Evolutionary conservation across 2,888 invertebrate species (phyloP), one percentile per base, ranked within the genome.

Genomic region (Ganaspis brasiliensis): DNA sequence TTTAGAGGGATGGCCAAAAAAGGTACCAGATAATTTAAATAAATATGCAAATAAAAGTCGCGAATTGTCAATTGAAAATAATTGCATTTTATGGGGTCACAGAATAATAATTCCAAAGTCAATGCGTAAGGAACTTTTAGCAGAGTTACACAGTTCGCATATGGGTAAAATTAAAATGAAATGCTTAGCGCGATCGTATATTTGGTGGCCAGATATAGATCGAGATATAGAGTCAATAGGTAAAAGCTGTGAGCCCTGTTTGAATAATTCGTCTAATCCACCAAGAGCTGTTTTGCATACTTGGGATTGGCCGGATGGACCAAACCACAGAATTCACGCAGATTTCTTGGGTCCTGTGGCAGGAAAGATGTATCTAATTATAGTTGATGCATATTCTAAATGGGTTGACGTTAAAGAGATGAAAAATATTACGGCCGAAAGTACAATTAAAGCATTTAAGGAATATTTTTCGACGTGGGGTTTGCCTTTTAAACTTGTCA

Each of bases 161-260:
- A 72, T 81, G 45, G 82, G 82, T 0, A 78, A 82, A 0, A 79
- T 79, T 0, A 73, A 76, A 35, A 82, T 83, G 72, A 82, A 83
- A 45, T 72, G 78, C 0, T 24, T 83, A 1, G 82, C 83, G 0
- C 55, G 83, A 8, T 82, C 83, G 0, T 79, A 76, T 37, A 70
- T 82, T 2, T 84, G 84, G 84, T 85, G 83, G 82, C 79, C 82
- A 2, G 72, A 40, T 1, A 78, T 84, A 0, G 83, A 84, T 49
- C 10, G 16, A 8, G 82, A 84, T 8, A 81, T 84, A 3, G 80
- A 86, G n/a, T 67, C 72, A 10, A 6, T 80, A 9, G 45, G 56
- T 1, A 85, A 81, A 63, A 56, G 76, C 0, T 85, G 84, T 45
- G n/a, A 74, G 5, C 9, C 74, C 1, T 84, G 84, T 24, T 14